Percentiles rank a stretch among this genome's conserved stretches.
Conservation (phyloP, 1,140 invertebrate genomes). For the Teleopsis dalmanni region DNA sequence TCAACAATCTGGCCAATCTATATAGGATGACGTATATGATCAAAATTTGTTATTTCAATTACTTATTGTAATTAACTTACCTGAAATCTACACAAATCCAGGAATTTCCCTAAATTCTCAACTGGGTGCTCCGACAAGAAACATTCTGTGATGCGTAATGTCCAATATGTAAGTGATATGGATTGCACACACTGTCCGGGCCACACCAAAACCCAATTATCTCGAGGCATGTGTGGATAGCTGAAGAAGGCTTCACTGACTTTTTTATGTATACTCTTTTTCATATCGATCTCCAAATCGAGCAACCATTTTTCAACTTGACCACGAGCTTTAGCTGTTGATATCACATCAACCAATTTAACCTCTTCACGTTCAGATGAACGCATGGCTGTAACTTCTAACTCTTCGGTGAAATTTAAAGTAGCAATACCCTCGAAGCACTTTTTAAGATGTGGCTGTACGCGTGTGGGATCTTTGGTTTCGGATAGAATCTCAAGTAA, state of each 20-base stretch:
- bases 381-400: slow-evolving; percentile 85
- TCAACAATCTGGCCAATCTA: slow-evolving; percentile 79
- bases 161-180: slow-evolving; percentile 85
- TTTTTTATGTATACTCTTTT: slow-evolving; percentile 72
- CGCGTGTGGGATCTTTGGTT: slow-evolving; percentile 90
- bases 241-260: slow-evolving; percentile 56
- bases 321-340: slow-evolving; percentile 80
- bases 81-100: slow-evolving; percentile 48
- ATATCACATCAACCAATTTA: slow-evolving; percentile 67
- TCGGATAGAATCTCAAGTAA: slow-evolving; percentile 92
- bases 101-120: slow-evolving; percentile 49
- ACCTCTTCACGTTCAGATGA: slow-evolving; percentile 83
- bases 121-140: slow-evolving; percentile 49
- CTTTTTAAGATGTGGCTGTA: slow-evolving; percentile 97
- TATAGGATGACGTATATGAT: neutral
- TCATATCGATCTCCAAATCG: slow-evolving; percentile 86
- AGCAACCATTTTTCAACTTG: slow-evolving; percentile 96
- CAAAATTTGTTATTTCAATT: neutral
- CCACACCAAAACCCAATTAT: slow-evolving; percentile 81
- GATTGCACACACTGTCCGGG: slow-evolving; percentile 82
- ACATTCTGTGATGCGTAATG: slow-evolving; percentile 69
- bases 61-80: neutral
- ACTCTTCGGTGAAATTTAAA: slow-evolving; percentile 74
- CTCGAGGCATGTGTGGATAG: slow-evolving; percentile 58
- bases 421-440: slow-evolving; percentile 90